These are phyloP conservation scores for Aphidius gifuensis DNA, from an alignment of 1,140 invertebrate genomes.

Conservation along the genomic window DNA sequence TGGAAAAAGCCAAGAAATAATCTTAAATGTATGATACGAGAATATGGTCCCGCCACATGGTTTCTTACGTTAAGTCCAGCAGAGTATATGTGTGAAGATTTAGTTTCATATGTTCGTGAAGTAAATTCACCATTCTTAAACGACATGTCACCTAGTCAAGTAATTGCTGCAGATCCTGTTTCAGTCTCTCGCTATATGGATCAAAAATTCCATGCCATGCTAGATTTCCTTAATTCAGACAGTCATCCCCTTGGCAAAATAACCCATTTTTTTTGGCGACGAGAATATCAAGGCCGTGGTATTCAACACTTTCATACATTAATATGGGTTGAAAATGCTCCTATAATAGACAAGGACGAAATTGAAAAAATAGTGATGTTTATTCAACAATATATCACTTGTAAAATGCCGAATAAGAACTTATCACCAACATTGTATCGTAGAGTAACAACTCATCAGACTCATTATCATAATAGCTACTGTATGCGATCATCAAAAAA, in stretches of 20 bases:
- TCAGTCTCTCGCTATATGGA: conserved; percentile 35
- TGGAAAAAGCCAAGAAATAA: conserved; percentile 14
- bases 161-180: conserved; percentile 32
- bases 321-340: conserved; percentile 11
- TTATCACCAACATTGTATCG: conserved; percentile 14
- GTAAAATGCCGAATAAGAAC: conserved; percentile 9
- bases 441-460: conserved; percentile 15
- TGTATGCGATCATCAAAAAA: too few relatives aligned
- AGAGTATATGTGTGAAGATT: too few relatives aligned
- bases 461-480: conserved; percentile 13
- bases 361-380: conserved; percentile 17
- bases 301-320: conserved; percentile 10
- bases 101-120: conserved; percentile 31
- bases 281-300: background rate
- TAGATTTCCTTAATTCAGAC: too few relatives aligned
- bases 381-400: conserved; percentile 15
- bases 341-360: conserved; percentile 6
- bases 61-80: too few relatives aligned
- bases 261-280: too few relatives aligned
- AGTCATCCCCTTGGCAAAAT: too few relatives aligned
- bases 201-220: conserved; percentile 33
- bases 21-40: conserved; percentile 29
- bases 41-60: conserved; percentile 9
- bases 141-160: conserved; percentile 21
- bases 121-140: conserved; percentile 27